Percentiles rank a stretch among this genome's conserved stretches.
phyloP scores from a whole-genome alignment of 2,888 invertebrate species.

The Philereme vetulata region DNA sequence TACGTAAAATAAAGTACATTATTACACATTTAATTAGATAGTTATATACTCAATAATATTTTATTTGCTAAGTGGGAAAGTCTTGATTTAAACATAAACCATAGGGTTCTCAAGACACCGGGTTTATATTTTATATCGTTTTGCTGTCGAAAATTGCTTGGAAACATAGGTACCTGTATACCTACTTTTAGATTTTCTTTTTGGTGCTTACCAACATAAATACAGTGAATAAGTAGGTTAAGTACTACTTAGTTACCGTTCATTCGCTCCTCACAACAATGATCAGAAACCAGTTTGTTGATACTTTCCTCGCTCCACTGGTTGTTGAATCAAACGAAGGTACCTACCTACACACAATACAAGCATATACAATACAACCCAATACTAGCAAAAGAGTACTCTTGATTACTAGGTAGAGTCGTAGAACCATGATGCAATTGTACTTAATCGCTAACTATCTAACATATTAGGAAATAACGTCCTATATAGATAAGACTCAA shows the following conservation, averaged over 20 bases:
- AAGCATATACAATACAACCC: too few species aligned
- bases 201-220: background rate
- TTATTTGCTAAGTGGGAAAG: background rate
- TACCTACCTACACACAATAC: constrained; percentile 7
- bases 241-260: constrained; percentile 45
- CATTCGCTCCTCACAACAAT: constrained; percentile 41
- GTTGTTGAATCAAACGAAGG: constrained; percentile 26
- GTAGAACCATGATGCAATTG: too few species aligned
- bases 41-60: background rate
- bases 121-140: background rate
- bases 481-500: too few species aligned
- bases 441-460: too few species aligned
- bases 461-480: too few species aligned
- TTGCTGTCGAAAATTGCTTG: background rate
- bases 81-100: background rate
- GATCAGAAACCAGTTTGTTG: constrained; percentile 61
- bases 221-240: constrained; percentile 10
- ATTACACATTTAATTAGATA: background rate
- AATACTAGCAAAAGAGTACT: too few species aligned
- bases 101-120: background rate
- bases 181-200: too few species aligned
- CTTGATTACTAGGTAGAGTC: background rate
- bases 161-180: background rate
- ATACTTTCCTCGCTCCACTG: constrained; percentile 47
- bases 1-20: background rate